phyloP scores from a whole-genome alignment of 2,888 invertebrate species.

The Syrista parreyssii region DNA sequence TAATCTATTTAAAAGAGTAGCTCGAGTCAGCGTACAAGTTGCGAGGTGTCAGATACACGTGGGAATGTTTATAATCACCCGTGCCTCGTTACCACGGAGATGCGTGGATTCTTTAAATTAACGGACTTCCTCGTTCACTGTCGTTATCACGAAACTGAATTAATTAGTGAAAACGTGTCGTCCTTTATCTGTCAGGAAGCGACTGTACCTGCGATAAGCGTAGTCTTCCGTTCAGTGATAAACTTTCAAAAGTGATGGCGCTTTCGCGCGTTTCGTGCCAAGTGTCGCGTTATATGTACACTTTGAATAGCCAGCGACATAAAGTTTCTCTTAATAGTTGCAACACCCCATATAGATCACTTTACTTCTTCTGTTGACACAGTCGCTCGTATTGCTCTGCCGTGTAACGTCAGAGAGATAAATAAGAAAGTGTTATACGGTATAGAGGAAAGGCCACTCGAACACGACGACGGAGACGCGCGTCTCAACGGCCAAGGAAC shows the following conservation, averaged over 20 bases:
- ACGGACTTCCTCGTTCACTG: not conserved
- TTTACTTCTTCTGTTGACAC: not conserved
- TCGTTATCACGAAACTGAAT: not conserved
- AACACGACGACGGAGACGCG: not conserved
- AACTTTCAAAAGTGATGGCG: not conserved
- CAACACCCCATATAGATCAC: not conserved
- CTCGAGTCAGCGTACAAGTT: not conserved
- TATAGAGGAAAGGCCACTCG: not conserved
- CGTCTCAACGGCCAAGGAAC: not conserved
- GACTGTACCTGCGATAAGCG: not conserved
- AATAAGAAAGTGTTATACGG: not conserved
- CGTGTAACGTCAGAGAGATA: not conserved
- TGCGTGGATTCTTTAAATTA: not conserved
- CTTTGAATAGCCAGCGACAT: not conserved
- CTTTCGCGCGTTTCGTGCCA: not conserved
- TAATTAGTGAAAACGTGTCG: not conserved
- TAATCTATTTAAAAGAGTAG: not conserved
- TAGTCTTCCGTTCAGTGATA: not conserved
- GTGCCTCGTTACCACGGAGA: not conserved
- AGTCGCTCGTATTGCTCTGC: not conserved
- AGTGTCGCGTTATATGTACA: not conserved
- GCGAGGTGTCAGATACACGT: slow-evolving; percentile 31
- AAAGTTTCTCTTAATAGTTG: not conserved
- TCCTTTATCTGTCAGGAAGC: not conserved
- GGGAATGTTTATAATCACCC: slow-evolving; percentile 8